Conservation (phyloP, 2,888 invertebrate genomes). For the Drosophila nigricruria region DNA sequence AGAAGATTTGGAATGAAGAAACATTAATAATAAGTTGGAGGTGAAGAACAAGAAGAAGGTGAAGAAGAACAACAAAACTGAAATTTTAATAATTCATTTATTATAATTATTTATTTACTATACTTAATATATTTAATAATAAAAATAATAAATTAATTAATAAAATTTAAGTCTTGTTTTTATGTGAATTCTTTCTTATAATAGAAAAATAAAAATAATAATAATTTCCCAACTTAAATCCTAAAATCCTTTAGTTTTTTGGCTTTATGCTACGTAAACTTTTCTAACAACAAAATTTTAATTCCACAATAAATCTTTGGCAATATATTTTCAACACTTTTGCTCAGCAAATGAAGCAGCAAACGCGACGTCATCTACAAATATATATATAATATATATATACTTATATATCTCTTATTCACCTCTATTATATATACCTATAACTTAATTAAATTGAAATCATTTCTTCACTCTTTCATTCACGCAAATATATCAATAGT, state of each 20-base stretch:
- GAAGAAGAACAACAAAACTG: too few relatives aligned
- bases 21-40: background rate
- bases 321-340: conserved; percentile 18
- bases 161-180: background rate
- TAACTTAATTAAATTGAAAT: conserved; percentile 20
- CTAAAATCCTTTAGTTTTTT: background rate
- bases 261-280: background rate
- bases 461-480: conserved; percentile 1
- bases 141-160: background rate
- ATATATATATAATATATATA: background rate
- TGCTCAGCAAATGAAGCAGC: conserved; percentile 7
- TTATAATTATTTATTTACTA: too few relatives aligned
- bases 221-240: background rate
- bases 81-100: too few relatives aligned
- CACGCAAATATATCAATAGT: conserved; percentile 36
- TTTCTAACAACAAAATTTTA: background rate
- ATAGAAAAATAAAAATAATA: too few relatives aligned
- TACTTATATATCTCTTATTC: background rate
- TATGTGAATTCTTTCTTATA: background rate
- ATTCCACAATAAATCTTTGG: conserved; percentile 24
- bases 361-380: conserved; percentile 5
- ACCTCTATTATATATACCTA: background rate
- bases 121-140: too few relatives aligned
- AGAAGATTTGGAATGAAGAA: background rate
- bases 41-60: too few relatives aligned